Base-by-base conservation (phyloP, 1,140 invertebrate genomes). In the Drosophila sp. region DNA sequence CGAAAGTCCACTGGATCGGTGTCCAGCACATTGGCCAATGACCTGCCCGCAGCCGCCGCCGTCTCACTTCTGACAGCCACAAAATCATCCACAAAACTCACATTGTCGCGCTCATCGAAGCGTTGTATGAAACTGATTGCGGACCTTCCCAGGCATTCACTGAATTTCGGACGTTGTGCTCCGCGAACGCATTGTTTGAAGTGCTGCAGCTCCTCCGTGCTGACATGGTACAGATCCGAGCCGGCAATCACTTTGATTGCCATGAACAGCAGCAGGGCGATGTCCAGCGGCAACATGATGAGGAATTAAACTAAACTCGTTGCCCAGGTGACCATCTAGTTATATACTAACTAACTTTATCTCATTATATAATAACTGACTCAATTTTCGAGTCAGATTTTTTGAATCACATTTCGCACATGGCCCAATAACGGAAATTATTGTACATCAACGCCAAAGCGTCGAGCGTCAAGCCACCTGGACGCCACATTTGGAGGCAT, bases 1-100 rank as follows among this genome's bases (percentile, higher is more conserved):
- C 95, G 93, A 61, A 96, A 95, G 92, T 95, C 95, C 76, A 94
- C 94, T 0, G 96, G 95, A 92, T 96, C 95, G 63, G 94, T 95
- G 75, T 96, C 95, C 60, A 95, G 92, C 74, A 94, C 94, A 86
- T 93, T 94, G 3, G 73, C 92, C 93, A 80, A 93, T 76, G 91
- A 94, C 90, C 79, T 93, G 47, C 73, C 91, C 17, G 79, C 79
- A 90, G 63, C 93, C 91, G 66, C 79, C 90, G 63, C 93, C 91
- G 66, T 93, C 33, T 94, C 94, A 89, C 94, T 93, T 78, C 93
- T 93, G 0, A 93, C 92, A 61, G 95, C 93, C 25, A 93, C 93
- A 8, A 95, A 92, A 25, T 94, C 94, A 54, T 93, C 93, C 5
- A 93, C 93, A 56, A 96, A 93, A 80, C 94, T 94, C 62, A 96